Conservation (phyloP, 1,140 invertebrate genomes). For the Drosophila aff. region DNA sequence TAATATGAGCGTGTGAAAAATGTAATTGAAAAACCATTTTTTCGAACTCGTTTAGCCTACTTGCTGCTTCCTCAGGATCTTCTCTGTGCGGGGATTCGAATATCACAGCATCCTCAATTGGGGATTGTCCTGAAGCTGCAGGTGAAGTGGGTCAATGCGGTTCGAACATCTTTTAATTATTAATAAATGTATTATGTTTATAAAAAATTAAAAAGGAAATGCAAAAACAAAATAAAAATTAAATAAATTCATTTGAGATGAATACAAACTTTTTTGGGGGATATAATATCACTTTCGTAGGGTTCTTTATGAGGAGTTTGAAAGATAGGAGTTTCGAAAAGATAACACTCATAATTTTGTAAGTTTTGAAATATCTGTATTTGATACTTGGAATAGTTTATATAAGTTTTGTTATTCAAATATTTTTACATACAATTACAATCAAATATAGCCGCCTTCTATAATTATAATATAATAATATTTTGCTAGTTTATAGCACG, state of each 20-base stretch:
- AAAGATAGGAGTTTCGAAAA: too few species aligned
- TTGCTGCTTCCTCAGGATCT: constrained; percentile 10
- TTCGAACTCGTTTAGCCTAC: constrained; percentile 42
- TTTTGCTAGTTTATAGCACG: constrained; percentile 53
- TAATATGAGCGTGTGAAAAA: constrained; percentile 61
- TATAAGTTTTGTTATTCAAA: constrained; percentile 70
- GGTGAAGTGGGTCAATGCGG: constrained; percentile 28
- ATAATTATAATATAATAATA: constrained; percentile 44
- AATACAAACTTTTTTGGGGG: constrained; percentile 6
- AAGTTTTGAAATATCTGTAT: constrained; percentile 73
- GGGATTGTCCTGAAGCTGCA: constrained; percentile 6
- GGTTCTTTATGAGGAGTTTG: neutral
- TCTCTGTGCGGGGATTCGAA: neutral
- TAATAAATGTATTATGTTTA: constrained; percentile 85
- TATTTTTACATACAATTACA: constrained; percentile 80
- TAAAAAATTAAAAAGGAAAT: constrained; percentile 79
- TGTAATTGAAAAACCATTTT: constrained; percentile 63
- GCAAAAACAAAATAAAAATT: constrained; percentile 81
- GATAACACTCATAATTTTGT: neutral
- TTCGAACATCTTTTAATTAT: constrained; percentile 77
- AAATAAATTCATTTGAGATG: constrained; percentile 77
- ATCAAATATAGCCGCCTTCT: constrained; percentile 71
- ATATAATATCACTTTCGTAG: neutral
- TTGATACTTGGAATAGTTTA: constrained; percentile 81
- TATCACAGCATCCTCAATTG: constrained; percentile 1